Conservation (phyloP, 1,140 invertebrate species). For the Delia radicum region DNA sequence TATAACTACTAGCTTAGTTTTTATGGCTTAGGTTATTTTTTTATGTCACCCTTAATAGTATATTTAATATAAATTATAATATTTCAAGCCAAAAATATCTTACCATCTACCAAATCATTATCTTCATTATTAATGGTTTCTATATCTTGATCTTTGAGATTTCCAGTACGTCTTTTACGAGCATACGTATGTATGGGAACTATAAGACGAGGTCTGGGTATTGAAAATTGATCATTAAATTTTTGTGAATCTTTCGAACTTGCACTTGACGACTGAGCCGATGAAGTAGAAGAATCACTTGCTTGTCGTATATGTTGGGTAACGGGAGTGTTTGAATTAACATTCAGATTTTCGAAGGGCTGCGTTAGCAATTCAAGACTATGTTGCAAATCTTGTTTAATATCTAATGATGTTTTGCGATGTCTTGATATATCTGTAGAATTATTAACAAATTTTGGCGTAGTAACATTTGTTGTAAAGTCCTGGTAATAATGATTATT, state of each 20-base stretch:
- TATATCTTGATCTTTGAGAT: conserved; percentile 55
- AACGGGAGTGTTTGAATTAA: background rate
- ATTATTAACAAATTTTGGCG: background rate
- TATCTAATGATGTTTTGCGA: background rate
- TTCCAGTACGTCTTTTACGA: conserved; percentile 74
- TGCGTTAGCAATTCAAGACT: background rate
- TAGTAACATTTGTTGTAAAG: background rate
- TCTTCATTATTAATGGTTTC: conserved; percentile 14
- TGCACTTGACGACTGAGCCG: background rate
- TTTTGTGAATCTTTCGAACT: conserved; percentile 25
- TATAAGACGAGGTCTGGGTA: conserved; percentile 79
- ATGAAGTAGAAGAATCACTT: background rate
- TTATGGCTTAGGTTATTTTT: no score
- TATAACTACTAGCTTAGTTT: no score
- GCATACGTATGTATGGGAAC: conserved; percentile 86
- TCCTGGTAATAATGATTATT: background rate
- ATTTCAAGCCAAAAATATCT: background rate
- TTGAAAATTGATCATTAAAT: conserved; percentile 69
- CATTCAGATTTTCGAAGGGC: background rate
- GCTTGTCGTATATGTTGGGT: conserved; percentile 2
- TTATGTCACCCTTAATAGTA: no score
- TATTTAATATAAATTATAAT: no score
- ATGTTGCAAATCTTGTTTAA: background rate
- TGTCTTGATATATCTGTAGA: background rate
- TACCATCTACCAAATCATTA: background rate